phyloP scores from a whole-genome alignment of 2,888 invertebrate species.

The Xestia rhomboidea region DNA sequence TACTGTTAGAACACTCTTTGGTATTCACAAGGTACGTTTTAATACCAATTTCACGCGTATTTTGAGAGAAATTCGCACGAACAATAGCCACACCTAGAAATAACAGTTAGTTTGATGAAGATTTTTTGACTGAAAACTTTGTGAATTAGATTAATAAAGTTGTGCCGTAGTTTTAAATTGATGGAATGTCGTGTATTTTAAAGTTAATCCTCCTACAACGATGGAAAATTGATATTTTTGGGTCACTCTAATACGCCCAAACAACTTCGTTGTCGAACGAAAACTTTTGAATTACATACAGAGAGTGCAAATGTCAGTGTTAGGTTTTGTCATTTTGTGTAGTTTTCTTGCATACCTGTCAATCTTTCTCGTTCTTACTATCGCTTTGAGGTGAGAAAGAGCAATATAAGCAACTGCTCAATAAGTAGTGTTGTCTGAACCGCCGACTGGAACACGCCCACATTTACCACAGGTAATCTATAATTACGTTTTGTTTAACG shows the following conservation, averaged over 20 bases:
- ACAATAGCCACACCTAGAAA: slow-evolving; percentile 68
- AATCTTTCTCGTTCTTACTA: slow-evolving; percentile 14
- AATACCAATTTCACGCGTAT: not conserved
- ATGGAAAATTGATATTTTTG: not conserved
- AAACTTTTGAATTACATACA: slow-evolving; percentile 27
- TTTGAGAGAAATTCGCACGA: slow-evolving; percentile 1
- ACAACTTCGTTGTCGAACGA: slow-evolving; percentile 43
- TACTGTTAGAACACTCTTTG: slow-evolving; percentile 9
- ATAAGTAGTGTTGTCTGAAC: not conserved
- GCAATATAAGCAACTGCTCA: not conserved
- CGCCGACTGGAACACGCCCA: not conserved
- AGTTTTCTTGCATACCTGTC: not conserved
- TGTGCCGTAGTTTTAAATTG: accelerated
- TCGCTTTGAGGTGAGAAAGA: not conserved
- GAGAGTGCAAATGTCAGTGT: slow-evolving; percentile 2
- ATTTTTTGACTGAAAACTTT: slow-evolving; percentile 45
- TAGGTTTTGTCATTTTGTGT: not conserved
- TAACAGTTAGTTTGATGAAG: slow-evolving; percentile 47
- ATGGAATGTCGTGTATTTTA: not conserved
- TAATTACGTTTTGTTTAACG: not conserved
- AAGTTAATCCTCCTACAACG: not conserved
- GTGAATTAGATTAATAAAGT: not conserved
- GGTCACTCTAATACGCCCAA: slow-evolving; percentile 31
- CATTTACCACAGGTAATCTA: not conserved
- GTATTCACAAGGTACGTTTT: not conserved